These are phyloP conservation scores for Pteruthius melanotis DNA, from an alignment of 2,113 vertebrate species.

Conservation along the genomic window DNA sequence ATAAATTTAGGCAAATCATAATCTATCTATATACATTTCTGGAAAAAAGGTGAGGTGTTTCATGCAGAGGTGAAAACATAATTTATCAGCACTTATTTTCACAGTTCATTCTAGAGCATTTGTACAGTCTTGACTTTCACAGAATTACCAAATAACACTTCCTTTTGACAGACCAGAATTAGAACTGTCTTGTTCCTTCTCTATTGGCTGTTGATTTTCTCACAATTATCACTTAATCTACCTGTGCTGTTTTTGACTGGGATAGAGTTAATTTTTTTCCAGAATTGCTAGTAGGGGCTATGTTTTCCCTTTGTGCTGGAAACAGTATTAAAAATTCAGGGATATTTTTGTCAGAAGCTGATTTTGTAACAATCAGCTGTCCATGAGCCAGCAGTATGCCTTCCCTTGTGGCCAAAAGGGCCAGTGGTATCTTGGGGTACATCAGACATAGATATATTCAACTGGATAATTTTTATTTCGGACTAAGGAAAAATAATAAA, in stretches of 20 bases:
- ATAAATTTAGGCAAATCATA: not conserved
- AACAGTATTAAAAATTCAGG: not conserved
- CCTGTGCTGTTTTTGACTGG: not conserved
- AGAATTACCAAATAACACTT: not conserved
- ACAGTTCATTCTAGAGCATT: not conserved
- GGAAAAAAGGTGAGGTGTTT: not conserved
- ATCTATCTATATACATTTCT: not conserved
- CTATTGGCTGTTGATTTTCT: not conserved
- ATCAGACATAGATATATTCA: not conserved
- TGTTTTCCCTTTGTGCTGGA: not conserved
- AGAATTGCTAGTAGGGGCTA: too few species aligned
- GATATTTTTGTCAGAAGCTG: not conserved
- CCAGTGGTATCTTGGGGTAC: accelerated
- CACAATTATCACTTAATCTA: not conserved
- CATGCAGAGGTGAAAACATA: not conserved
- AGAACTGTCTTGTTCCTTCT: not conserved
- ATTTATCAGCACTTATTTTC: not conserved
- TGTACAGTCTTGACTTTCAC: not conserved
- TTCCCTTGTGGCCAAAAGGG: not conserved
- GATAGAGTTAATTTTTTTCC: not conserved
- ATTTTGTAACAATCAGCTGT: not conserved
- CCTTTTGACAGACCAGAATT: not conserved
- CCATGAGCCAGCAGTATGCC: not conserved
- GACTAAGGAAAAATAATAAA: not conserved
- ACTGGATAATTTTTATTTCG: not conserved